Evolutionary conservation across 2,797 vertebrate species (phyloP).

Genomic region (Tamandua tetradactyla): DNA sequence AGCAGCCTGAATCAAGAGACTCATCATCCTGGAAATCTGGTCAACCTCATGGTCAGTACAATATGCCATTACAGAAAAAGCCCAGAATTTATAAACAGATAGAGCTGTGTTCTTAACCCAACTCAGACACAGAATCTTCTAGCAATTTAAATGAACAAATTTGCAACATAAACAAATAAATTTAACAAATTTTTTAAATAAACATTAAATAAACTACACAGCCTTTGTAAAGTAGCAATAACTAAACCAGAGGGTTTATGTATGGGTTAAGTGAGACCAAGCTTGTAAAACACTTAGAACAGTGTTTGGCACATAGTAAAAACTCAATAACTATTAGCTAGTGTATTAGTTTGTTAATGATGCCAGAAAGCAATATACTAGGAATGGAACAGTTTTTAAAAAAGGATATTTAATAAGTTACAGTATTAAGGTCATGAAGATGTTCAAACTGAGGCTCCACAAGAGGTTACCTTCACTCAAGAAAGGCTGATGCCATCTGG

Average conservation of each 20-base stretch:
- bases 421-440: no score
- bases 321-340: background rate
- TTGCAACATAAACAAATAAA: no score
- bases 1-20: background rate
- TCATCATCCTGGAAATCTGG: background rate
- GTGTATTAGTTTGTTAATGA: no score
- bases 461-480: no score
- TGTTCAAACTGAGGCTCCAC: no score
- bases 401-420: no score
- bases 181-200: no score
- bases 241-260: background rate
- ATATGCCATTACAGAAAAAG: background rate
- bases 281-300: background rate
- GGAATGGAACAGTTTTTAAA: no score
- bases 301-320: background rate
- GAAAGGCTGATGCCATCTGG: no score
- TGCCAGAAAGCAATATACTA: no score
- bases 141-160: no score
- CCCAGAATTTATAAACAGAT: background rate
- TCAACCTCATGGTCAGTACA: rapidly evolving
- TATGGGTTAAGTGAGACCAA: background rate
- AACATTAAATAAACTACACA: background rate
- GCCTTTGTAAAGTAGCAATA: background rate
- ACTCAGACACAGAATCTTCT: background rate
- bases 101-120: background rate